Evolutionary conservation across 2,797 vertebrate species (phyloP).

Genomic region (Astyanax mexicanus): DNA sequence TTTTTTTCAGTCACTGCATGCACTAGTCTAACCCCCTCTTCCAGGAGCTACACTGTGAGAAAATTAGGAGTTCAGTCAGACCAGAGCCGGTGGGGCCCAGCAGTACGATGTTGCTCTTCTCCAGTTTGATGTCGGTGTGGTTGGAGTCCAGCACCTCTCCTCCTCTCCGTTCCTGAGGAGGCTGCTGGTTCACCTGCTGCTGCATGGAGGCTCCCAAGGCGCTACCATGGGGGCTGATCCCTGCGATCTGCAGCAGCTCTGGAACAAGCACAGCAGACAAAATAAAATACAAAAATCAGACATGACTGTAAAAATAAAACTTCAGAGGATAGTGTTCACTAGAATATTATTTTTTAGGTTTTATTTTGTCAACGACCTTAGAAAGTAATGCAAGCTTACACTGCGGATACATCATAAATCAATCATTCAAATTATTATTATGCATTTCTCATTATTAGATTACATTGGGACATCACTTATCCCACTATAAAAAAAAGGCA

Average conservation of each 20-base stretch:
- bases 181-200: constrained; percentile 85
- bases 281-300: too few relatives aligned
- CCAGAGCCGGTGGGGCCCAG: constrained; percentile 91
- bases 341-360: too few relatives aligned
- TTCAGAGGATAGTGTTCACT: too few relatives aligned
- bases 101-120: constrained; percentile 91
- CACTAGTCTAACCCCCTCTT: background rate
- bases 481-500: too few relatives aligned
- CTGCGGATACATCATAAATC: too few relatives aligned
- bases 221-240: constrained; percentile 88
- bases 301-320: too few relatives aligned
- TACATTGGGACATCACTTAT: too few relatives aligned
- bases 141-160: constrained; percentile 86
- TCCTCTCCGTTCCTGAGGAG: constrained; percentile 86
- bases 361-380: too few relatives aligned
- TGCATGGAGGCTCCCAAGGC: constrained; percentile 89
- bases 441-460: too few relatives aligned
- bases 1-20: background rate
- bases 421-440: too few relatives aligned
- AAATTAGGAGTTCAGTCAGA: constrained; percentile 52
- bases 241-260: constrained; percentile 90
- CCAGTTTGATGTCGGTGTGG: constrained; percentile 87
- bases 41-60: background rate
- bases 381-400: too few relatives aligned
- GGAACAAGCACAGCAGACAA: constrained; percentile 4